Evolutionary conservation across 2,888 invertebrate species (phyloP).

Genomic region (Lithophane leautieri): DNA sequence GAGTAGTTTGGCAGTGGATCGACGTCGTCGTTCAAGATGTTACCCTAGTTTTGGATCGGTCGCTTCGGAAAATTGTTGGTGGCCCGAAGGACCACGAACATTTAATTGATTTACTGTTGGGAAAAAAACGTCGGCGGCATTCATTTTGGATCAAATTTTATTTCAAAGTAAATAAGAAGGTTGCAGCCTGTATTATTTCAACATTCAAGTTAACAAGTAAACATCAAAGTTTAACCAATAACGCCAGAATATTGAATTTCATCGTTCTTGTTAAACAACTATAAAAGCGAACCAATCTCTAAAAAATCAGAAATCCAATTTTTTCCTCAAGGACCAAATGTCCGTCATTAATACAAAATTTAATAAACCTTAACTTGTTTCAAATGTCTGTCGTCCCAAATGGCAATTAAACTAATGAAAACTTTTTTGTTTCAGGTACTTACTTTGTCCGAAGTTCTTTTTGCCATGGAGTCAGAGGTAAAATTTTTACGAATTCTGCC

Average conservation of each 20-base stretch:
- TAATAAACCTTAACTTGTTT: constrained; percentile 56
- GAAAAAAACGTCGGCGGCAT: neutral
- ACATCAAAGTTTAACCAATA: neutral
- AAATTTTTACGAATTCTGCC: constrained; percentile 33
- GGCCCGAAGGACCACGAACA: too few species aligned
- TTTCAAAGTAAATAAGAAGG: neutral
- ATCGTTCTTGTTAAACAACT: neutral
- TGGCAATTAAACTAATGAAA: constrained; percentile 62
- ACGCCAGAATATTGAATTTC: neutral
- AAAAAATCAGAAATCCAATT: neutral
- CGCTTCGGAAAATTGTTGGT: neutral
- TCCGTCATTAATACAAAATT: constrained; percentile 40
- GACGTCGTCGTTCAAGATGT: neutral
- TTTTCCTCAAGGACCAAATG: constrained; percentile 15
- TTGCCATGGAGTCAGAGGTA: constrained; percentile 39
- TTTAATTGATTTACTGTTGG: too few species aligned
- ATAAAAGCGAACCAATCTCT: neutral
- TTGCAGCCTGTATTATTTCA: neutral
- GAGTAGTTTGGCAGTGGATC: neutral
- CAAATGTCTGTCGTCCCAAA: constrained; percentile 47
- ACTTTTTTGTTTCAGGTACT: constrained; percentile 66
- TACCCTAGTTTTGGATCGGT: neutral
- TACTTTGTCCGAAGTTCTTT: constrained; percentile 52
- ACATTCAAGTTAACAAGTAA: too few species aligned
- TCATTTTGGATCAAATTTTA: neutral